Conservation (phyloP, 2,888 invertebrate species). For the Caenorhabditis sp. region DNA sequence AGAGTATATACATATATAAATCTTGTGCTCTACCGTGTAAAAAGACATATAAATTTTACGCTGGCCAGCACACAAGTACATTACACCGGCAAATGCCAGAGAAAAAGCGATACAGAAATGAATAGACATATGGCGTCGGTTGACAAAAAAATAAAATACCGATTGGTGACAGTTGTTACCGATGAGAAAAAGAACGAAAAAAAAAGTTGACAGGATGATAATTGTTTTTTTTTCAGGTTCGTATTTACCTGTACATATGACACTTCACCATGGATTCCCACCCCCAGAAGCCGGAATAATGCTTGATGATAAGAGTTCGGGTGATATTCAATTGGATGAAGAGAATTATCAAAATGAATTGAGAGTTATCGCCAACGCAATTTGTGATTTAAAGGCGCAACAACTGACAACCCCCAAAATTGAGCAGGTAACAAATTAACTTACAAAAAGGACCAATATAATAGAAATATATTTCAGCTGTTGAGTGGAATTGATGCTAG, state of each 20-base stretch:
- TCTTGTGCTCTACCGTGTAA: too few species aligned
- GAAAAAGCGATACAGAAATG: too few species aligned
- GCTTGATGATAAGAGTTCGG: conserved; percentile 27
- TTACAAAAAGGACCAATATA: too few species aligned
- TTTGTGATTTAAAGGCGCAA: conserved; percentile 29
- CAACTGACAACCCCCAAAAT: conserved; percentile 20
- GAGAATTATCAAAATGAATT: conserved; percentile 30
- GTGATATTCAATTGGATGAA: conserved; percentile 13
- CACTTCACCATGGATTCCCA: conserved; percentile 58
- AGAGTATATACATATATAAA: neutral
- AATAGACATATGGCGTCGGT: conserved; percentile 11
- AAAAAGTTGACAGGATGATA: neutral
- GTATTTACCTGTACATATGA: conserved; percentile 57
- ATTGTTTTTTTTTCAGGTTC: conserved; percentile 44
- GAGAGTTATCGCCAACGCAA: conserved; percentile 18
- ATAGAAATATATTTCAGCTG: conserved; percentile 8
- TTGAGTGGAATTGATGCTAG: conserved; percentile 56
- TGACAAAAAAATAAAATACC: conserved; percentile 4
- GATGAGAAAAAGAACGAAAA: too few species aligned
- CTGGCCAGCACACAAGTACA: too few species aligned
- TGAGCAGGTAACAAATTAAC: conserved; percentile 37
- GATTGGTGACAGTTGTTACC: too few species aligned
- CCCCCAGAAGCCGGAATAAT: conserved; percentile 39
- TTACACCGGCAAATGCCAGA: too few species aligned
- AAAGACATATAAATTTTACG: too few species aligned